Evolutionary conservation across 2,797 vertebrate genomes (phyloP), one percentile per base, ranked within the genome.

Genomic region (Mormyrops boulengeri): DNA sequence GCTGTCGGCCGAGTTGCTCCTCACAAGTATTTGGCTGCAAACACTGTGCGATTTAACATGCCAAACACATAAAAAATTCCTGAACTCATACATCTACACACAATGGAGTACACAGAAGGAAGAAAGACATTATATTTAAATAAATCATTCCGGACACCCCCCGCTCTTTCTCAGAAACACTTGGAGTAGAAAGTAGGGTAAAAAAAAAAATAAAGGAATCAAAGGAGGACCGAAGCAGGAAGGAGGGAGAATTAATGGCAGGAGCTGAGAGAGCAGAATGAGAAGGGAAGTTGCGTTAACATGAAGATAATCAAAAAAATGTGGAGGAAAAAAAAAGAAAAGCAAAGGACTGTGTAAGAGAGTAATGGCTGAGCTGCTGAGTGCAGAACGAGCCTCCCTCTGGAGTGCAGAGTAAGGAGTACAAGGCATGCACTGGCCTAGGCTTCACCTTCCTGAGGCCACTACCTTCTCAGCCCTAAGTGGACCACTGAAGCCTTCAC

Each of bases 71-170:
- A 85, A 85, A 85, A 85, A 52, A 85, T 44, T 85, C 82, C 87
- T 91, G 62, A 77, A 26, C 85, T 88, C 88, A 41, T 66, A 84
- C 88, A 14, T 86, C 38, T 60, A 14, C 55, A 73, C 52, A 41
- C 62, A 41, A 49, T n/a, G 44, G n/a, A 89, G 87, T 80, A 44
- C 89, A 89, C 87, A 47, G 2, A 22, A 47, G 19, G 12, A 85
- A 85, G 73, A 5, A 44, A 7, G 17, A 4, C 9, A 50, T 85
- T 49, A 85, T 26, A 85, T 85, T 49, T 50, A n/a, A 30, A 52
- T 85, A 0, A 49, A 85, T 85, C 22, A 85, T 85, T 30, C 47
- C 52, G 82, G 44, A 49, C 82, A 85, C 19, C 44, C 41, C 22
- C 41, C 30, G 82, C 41, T 85, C 82, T 85, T 85, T 50, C 47